Evolutionary conservation across 1,140 invertebrate genomes (phyloP), one percentile per base, ranked within the genome.

Genomic region (Drosophila tani): DNA sequence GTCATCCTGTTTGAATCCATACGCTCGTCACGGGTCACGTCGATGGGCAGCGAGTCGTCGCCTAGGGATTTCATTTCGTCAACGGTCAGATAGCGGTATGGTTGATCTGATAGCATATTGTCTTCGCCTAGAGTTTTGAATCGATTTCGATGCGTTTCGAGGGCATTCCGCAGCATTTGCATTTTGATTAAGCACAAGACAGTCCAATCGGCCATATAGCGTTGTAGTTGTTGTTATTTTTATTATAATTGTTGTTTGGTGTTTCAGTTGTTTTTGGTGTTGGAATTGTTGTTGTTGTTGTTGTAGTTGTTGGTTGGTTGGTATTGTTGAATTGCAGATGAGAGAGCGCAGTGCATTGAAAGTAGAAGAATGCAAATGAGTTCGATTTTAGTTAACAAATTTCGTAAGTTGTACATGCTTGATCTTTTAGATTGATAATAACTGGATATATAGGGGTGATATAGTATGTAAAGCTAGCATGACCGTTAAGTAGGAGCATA

Each of bases 51-150:
- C 5, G 97, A 98, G 93, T 99, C 98, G 91, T 99, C 98, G 49
- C 97, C 97, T 40, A 99, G 93, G 66, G 96, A 97, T 93, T 98
- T 98, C 97, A 98, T 98, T 91, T 98, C 96, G 93, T 98, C 98
- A 38, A 97, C 96, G 3, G 98, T 98, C 63, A 98, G 94, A 93
- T 98, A 98, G 63, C 97, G 95, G 93, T 98, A 98, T 2, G 97
- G 97, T 86, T 98, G 97, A 92, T 99, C 97, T 69, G 96, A 97
- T 50, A 97, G 94, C 88, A 97, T 95, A 58, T 96, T 96, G 91
- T 98, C 97, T 93, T 98, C 97, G 91, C 96, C 97, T 98, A 88
- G 69, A 84, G 77, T 76, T 90, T 71, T 50, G 63, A 51, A 79
- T 82, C 71, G 79, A 62, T 50, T 91, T 76, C 71, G 63, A 58